Evolutionary conservation across 2,888 invertebrate species (phyloP), one percentile per base, ranked within the genome.

Genomic region (Podabrus alpinus): DNA sequence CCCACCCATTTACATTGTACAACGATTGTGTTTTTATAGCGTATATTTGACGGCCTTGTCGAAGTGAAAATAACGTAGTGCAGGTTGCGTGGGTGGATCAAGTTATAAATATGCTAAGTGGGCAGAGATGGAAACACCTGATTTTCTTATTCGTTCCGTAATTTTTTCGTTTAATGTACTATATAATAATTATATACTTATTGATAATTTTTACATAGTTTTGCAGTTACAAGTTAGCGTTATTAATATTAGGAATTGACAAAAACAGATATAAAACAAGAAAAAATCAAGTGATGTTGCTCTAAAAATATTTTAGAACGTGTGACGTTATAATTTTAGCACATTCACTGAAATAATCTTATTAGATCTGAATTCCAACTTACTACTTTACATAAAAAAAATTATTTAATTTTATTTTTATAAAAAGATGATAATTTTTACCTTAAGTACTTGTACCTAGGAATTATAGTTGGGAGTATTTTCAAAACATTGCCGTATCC

Each of bases 41-140:
- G 25, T 71, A 74, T 74, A 78, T 79, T 79, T 78, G 79, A 79
- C 80, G 84, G 80, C 84, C 84, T 85, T 84, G 85, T 82, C 83
- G 80, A 82, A 81, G 80, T 83, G 79, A 85, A 85, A 85, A 85
- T 85, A 84, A 82, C 83, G 81, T 80, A 24, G 80, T 80, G 80
- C 80, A 79, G 76, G 80, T 80, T 81, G 81, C 83, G 85, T 85
- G 82, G 85, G 85, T 77, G 77, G 74, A 69, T 62, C 61, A 70
- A 72, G 77, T 78, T 78, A 79, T 76, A 80, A 80, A 80, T 80
- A 80, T 71, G 2, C 15, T 2, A 66, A 72, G 81, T 82, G 81
- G 83, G 80, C 80, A 80, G 81, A 75, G 80, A 83, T 79, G 79
- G 78, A 80, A 84, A 85, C 85, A 85, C 85, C 85, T 85, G 84